Base-by-base conservation (phyloP, 2,888 invertebrate species). In the Epirrita christyi region DNA sequence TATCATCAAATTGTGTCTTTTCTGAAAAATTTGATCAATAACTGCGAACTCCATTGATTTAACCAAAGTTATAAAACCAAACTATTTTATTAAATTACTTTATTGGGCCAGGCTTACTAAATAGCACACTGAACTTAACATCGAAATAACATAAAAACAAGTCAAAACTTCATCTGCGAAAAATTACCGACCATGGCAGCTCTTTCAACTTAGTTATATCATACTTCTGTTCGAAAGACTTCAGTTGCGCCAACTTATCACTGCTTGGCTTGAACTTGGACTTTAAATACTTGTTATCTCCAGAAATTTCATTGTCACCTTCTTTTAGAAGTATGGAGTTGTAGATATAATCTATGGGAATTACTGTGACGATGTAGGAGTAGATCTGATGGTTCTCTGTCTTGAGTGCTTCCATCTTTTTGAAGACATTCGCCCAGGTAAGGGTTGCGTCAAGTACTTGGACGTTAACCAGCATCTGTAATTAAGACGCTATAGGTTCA, bases 131-230 rank as follows among this genome's bases (percentile, higher is more conserved):
- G 51, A 53, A 58, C 52, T 47, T 58, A 51, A 41, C 4, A 21
- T 3, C 2, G 21, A 21, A 21, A 4, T n/a, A n/a, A n/a, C n/a
- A n/a, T n/a, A n/a, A n/a, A n/a, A 29, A 29, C 38, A 45, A n/a
- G n/a, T 38, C 38, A 44, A 28, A 38, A 41, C 38, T 36, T 66
- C 71, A 81, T 66, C 77, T 76, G 36, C 86, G 79, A 59, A 91
- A 90, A 50, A 91, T 86, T 4, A 88, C 90, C 1, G 90, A 88
- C 90, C 90, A 91, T 0, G 90, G 90, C 49, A 91, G 59, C 43
- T 80, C 83, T 10, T 70, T 83, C 14, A 90, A 64, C 38, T 70
- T 79, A 0, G 77, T 81, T 10, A 90, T 80, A 53, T 77, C 73
- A 63, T 83, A 91, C 45, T 79, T 83, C 42, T 63, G 67, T 50